Evolutionary conservation across 2,113 vertebrate species (phyloP), one percentile per base, ranked within the genome.

Genomic region (Sebastes fasciatus): DNA sequence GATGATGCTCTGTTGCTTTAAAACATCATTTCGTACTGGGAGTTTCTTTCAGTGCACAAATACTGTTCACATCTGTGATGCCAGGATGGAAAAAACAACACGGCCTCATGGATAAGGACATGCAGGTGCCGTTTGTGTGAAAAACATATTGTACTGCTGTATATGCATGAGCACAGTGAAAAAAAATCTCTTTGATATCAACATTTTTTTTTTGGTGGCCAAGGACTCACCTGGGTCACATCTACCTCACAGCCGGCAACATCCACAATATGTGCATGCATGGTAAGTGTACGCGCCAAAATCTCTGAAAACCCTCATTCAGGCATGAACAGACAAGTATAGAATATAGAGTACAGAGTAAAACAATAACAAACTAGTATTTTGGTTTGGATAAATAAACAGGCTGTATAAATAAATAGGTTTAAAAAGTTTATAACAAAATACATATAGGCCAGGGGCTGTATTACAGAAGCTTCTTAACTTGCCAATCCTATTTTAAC

Each of bases 351-450:
- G 34, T 34, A 34, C 34, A 34, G 34, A 34, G 11, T 16, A n/a
- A 34, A 69, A 61, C 1, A 11, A 43, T 49, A 12, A 2, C 43
- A 21, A 6, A 42, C 8, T 45, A 17, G 6, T 19, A 14, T 48
- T 58, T 58, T 34, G 14, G 34, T 45, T 65, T 12, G 17, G 34
- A 43, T 23, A 65, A 19, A 21, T 51, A 42, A 13, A 63, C 12
- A 1, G 4, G 4, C 5, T 54, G n/a, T 0, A 4, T 48, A 40
- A 57, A 76, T 8, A 5, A 34, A 40, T 3, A 6, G 2, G 1
- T 68, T 67, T 63, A 13, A 42, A 72, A 62, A 21, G 49, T 9
- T 1, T 6, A 21, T 42, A 11, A 8, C 4, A 26, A 34, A 34
- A 34, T 34, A 34, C 34, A 34, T 34, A 34, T 34, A 34, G 34